A percentile compares a stretch with the other conserved stretches of the same genome.
phyloP scores from a whole-genome alignment of 2,888 invertebrate species.

The Chrysomela aeneicollis region DNA sequence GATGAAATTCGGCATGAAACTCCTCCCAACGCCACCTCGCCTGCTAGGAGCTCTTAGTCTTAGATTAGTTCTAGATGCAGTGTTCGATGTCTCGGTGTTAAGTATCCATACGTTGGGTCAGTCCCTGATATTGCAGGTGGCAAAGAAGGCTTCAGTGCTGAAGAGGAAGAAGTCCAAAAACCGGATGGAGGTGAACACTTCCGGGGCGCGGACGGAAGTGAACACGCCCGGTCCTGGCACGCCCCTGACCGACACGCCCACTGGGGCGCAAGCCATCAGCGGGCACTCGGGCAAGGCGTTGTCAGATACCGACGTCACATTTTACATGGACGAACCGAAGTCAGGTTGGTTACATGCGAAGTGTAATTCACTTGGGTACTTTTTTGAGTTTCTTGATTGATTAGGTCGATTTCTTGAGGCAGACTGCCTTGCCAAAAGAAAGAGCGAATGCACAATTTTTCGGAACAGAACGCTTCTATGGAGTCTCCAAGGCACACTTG shows the following conservation, averaged over 20 bases:
- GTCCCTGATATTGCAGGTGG: constrained; percentile 77
- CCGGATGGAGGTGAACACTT: constrained; percentile 65
- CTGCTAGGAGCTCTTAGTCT: constrained; percentile 22
- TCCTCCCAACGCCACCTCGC: no score
- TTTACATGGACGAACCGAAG: constrained; percentile 71
- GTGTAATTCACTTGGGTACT: no score
- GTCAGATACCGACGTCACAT: constrained; percentile 71
- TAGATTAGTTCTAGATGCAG: constrained; percentile 59
- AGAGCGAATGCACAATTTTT: no score
- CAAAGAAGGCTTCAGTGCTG: constrained; percentile 76
- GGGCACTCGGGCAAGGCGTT: constrained; percentile 60
- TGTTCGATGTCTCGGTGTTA: constrained; percentile 62
- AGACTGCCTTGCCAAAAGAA: no score
- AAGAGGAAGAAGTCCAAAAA: constrained; percentile 74
- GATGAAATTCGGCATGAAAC: no score
- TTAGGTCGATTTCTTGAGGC: no score
- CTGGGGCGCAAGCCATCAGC: constrained; percentile 30
- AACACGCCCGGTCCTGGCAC: constrained; percentile 47
- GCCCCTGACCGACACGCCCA: constrained; percentile 46
- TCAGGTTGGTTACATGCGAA: constrained; percentile 62
- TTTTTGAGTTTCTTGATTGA: no score
- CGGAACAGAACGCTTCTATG: no score
- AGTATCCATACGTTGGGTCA: constrained; percentile 65
- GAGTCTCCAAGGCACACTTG: no score
- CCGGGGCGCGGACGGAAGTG: constrained; percentile 48